These are phyloP conservation scores for Empidonax alnorum DNA, from an alignment of 2,113 vertebrate species.

Conservation along the genomic window DNA sequence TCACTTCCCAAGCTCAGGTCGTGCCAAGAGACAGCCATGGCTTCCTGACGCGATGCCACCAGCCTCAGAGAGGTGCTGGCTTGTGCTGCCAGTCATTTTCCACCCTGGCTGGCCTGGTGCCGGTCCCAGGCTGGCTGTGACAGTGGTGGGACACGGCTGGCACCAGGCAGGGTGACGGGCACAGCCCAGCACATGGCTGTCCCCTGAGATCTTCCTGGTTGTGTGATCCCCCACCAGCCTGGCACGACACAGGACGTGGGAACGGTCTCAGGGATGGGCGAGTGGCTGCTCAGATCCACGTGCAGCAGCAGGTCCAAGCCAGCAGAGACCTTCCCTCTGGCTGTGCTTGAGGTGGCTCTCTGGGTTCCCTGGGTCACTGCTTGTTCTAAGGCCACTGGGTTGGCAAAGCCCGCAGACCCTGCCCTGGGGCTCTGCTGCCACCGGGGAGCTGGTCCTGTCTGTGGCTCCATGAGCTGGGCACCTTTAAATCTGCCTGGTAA, in stretches of 20 bases:
- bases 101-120: accelerated
- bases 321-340: not conserved
- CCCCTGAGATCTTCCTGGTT: not conserved
- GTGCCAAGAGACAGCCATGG: not conserved
- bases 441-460: not conserved
- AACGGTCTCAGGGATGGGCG: accelerated
- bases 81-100: not conserved
- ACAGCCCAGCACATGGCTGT: not conserved
- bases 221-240: not conserved
- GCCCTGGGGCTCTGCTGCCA: not conserved
- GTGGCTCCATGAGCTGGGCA: not conserved
- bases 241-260: not conserved
- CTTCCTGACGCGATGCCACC: not conserved
- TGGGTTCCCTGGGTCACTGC: not conserved
- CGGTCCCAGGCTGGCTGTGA: not conserved
- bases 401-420: not conserved
- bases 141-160: accelerated
- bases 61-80: not conserved
- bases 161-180: not conserved
- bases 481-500: not conserved
- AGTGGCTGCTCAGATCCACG: accelerated
- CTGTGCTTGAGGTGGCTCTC: not conserved
- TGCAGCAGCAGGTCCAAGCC: not conserved
- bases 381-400: not conserved
- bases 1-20: not conserved